These are phyloP conservation scores for Ploceus nigricollis DNA, from an alignment of 2,113 vertebrate species.

Conservation along the genomic window DNA sequence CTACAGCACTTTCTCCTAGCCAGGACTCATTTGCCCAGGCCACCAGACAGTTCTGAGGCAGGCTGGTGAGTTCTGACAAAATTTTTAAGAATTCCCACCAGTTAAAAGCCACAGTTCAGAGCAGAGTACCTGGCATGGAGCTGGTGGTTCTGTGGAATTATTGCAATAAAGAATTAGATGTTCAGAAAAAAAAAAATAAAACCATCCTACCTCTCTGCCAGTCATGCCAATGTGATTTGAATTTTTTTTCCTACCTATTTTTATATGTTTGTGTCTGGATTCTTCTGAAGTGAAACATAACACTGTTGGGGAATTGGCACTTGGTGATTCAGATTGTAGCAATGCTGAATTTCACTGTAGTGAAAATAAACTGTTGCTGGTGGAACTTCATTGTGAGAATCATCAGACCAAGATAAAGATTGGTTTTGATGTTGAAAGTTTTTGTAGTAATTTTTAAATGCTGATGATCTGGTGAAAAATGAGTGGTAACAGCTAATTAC, in stretches of 20 bases:
- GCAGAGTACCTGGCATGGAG: background rate
- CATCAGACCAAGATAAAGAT: background rate
- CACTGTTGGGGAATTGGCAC: background rate
- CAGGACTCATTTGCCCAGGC: background rate
- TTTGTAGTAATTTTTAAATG: background rate
- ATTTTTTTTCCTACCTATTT: background rate
- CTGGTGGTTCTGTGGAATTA: background rate
- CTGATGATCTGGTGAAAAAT: background rate
- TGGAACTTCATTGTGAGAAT: background rate
- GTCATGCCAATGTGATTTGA: background rate
- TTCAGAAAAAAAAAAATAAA: background rate
- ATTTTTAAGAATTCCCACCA: background rate
- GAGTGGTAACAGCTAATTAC: background rate
- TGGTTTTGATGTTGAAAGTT: background rate
- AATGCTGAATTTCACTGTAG: background rate
- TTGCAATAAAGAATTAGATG: background rate
- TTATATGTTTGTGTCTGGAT: conserved; percentile 17
- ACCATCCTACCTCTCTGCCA: background rate
- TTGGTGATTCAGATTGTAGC: background rate
- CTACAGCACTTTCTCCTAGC: background rate
- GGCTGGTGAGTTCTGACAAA: background rate
- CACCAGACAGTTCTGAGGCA: background rate
- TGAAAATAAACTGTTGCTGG: background rate
- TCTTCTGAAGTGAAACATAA: background rate
- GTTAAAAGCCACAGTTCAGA: background rate